Evolutionary conservation across 2,888 invertebrate genomes (phyloP), one percentile per base, ranked within the genome.

Genomic region (Harpalus rubripes): DNA sequence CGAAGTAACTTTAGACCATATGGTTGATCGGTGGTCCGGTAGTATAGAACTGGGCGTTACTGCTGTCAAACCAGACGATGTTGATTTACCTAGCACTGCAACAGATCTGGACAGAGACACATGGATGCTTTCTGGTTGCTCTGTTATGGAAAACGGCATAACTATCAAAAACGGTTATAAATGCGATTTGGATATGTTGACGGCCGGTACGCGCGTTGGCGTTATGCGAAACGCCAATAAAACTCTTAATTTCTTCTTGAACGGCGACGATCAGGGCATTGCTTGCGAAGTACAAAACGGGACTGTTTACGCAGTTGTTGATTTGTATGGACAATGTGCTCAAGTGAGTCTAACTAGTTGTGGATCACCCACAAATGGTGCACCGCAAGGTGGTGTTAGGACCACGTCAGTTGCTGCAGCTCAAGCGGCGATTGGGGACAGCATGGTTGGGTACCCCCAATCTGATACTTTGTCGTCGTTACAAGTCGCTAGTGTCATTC

Each of bases 1-100:
- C 90, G 98, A 98, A 91, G 95, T 98, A 26, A 93, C 95, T 74
- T 94, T 98, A 74, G 98, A 98, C 90, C 96, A 95, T 88, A 96
- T 98, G 94, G 97, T 98, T 15, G 97, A 97, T 87, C 94, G 97
- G 86, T 98, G 98, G 98, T 96, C 96, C 10, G 98, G 98, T 5
- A 97, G 97, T 86, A 95, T 98, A 81, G 98, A 98, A 92, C 96
- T 96, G 86, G 96, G 97, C 18, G 96, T 98, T 12, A 97, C 97
- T 0, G 95, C 96, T 0, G 96, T 97, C n/a, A 94, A 96, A 15
- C 98, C 98, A 0, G 98, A 98, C 87, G 97, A 98, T 87, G 92
- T 98, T 85, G 96, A 97, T 86, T 93, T 96, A 87, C 96, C 98
- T 0, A 96, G 96, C 63, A 98, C 98, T 4, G 98, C 98, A 89